Evolutionary conservation across 2,113 vertebrate genomes (phyloP), one percentile per base, ranked within the genome.

Genomic region (Odobenus rosmarus): DNA sequence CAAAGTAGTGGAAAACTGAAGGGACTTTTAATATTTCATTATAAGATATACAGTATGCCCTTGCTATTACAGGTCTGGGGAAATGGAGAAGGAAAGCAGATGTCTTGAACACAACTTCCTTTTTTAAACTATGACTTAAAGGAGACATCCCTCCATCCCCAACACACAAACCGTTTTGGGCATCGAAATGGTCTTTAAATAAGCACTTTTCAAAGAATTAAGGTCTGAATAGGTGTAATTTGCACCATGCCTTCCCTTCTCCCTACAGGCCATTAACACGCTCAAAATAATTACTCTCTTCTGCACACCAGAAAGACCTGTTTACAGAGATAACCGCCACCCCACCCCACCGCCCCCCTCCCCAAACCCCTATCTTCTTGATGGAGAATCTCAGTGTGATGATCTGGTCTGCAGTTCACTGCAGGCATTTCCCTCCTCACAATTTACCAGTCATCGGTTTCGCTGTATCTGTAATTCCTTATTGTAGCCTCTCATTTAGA

Each of bases 341-440:
- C 3, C 9, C 4, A 57, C n/a, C 1, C 16, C 24, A 15, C 14
- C 9, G 14, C 4, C 36, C 2, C 13, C 28, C 61, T 4, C 13
- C 61, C 5, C 13, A 5, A 33, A 23, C 33, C 4, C 39, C 85
- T 8, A 31, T 90, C 92, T 87, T 96, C 84, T 61, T 42, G 31
- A 79, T 92, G 39, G 95, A 91, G 26, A 83, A 76, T 67, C 82
- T 89, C 88, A 39, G 46, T 59, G 76, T 46, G 91, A 55, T 61
- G 82, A 36, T 76, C 79, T 90, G 74, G 88, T 92, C 96, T 96
- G 97, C 98, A 92, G 96, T 51, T 97, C 87, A 96, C 97, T 98
- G 98, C 97, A 97, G 98, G 93, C 96, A 92, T 97, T 64, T 90
- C 77, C 59, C 92, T 93, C 61, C 67, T 92, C 39, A 33, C 88